Conservation (phyloP, 1,140 invertebrate species). For the Cecropterus lyciades region DNA sequence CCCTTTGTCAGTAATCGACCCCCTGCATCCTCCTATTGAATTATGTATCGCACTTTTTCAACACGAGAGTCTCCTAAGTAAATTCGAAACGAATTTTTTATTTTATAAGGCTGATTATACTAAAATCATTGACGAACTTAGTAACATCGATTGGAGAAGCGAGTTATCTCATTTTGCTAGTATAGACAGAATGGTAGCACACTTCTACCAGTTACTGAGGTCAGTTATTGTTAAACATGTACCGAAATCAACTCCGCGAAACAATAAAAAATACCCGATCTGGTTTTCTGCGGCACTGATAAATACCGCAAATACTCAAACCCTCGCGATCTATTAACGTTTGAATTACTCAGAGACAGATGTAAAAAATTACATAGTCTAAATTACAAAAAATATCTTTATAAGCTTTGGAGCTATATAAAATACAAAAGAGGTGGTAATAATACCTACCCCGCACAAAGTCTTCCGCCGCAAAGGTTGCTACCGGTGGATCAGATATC, state of each 20-base stretch:
- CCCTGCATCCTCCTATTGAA: no score
- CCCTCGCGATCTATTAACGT: slow-evolving; percentile 28
- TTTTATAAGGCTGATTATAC: no score
- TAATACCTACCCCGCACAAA: slow-evolving; percentile 24
- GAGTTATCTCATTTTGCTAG: no score
- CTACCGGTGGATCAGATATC: slow-evolving; percentile 18
- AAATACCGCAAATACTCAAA: slow-evolving; percentile 31
- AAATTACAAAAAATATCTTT: slow-evolving; percentile 30
- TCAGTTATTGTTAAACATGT: background rate
- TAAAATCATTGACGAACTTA: no score
- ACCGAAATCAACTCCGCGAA: slow-evolving; percentile 25
- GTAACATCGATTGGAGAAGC: no score
- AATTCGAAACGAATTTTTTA: no score
- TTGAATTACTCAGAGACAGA: slow-evolving; percentile 32
- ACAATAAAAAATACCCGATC: slow-evolving; percentile 17
- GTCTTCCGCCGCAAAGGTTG: background rate
- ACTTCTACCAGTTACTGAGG: background rate
- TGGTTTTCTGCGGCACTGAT: slow-evolving; percentile 28
- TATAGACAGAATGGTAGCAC: background rate
- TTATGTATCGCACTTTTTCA: no score
- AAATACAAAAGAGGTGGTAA: slow-evolving; percentile 33
- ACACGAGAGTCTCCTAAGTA: no score
- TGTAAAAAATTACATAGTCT: slow-evolving; percentile 1
- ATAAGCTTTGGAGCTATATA: slow-evolving; percentile 28
- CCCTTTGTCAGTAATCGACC: no score